Evolutionary conservation across 2,888 invertebrate genomes (phyloP), one percentile per base, ranked within the genome.

Genomic region (Heliothis peltigera): DNA sequence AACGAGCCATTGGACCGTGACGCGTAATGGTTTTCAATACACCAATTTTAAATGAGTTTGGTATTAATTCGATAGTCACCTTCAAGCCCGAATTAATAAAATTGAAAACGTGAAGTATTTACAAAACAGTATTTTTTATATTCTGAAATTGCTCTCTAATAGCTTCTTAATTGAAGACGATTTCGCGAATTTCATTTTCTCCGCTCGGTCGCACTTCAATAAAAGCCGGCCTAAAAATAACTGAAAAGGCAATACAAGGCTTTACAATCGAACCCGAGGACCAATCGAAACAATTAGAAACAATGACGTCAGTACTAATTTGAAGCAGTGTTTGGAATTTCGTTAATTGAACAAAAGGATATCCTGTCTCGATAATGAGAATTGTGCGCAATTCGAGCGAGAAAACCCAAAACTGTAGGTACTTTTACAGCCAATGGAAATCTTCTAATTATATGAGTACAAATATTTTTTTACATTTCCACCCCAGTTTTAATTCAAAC

Each of bases 331-430:
- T 67, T 64, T 59, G 56, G 59, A 64, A 70, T 73, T 65, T 63
- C 48, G 49, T 58, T 77, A 73, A 63, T 73, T 77, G 52, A 63
- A 74, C 75, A 69, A 74, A 58, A 58, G 59, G 64, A 62, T 77
- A 69, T 60, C 59, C 49, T 58, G 55, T 49, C 49, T 25, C 47
- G 7, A 54, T 57, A 67, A 63, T 72, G 54, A 60, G 57, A 63
- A 63, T 64, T 63, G 44, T 48, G 42, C 32, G 43, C 25, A 76
- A 62, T 62, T 59, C 46, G 39, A 44, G 21, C 25, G 12, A 43
- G 47, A 49, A 54, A 61, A 25, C 47, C 54, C 46, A 35, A 63
- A 59, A 48, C 57, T 55, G 44, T 32, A 32, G 32, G 32, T 77
- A 55, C 25, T 32, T 46, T 51, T 49, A 55, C 25, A 60, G 51